Evolutionary conservation across 2,797 vertebrate genomes (phyloP), one percentile per base, ranked within the genome.

Genomic region (Fratercula arctica): DNA sequence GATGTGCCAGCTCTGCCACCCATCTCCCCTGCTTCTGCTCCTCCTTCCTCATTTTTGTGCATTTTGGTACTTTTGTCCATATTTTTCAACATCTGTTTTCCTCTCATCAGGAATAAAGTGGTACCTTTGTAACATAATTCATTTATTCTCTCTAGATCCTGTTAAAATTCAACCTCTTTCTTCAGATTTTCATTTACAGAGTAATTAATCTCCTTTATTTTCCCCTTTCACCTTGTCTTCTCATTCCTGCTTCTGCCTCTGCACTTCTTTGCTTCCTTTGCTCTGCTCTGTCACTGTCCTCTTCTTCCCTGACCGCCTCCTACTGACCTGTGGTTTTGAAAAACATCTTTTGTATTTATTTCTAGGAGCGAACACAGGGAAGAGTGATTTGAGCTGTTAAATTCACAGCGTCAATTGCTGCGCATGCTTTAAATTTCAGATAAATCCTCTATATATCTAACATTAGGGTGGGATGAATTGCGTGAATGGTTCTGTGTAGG

Each of bases 401-500:
- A 74, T 29, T 11, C 76, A 29, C 68, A 77, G 72, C 60, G 25
- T 21, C 48, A 72, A 51, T 79, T 5, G 1, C 33, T 13, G 7
- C 3, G 25, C 15, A 3, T 25, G 26, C 6, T 81, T 16, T 3
- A 33, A 15, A 25, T 20, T 91, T 64, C 18, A 50, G 79, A 33
- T 12, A 46, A 63, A 75, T 9, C 46, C 76, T 81, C 39, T 59
- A 2, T 18, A 56, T n/a, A 66, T 25, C 51, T 39, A 53, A 24
- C 43, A 31, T 64, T 3, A 26, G 81, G 57, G 29, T n/a, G 54
- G 64, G 57, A 64, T 35, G 50, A 77, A 7, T 15, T 46, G 41
- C 2, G 43, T 7, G 48, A 76, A 24, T 5, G 2, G 43, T 67
- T 54, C n/a, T 4, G 1, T 0, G 2, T 1, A 41, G 37, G 50